These are phyloP conservation scores for Neoseiulus cucumeris DNA, from an alignment of 1,140 invertebrate species.

Conservation along the genomic window DNA sequence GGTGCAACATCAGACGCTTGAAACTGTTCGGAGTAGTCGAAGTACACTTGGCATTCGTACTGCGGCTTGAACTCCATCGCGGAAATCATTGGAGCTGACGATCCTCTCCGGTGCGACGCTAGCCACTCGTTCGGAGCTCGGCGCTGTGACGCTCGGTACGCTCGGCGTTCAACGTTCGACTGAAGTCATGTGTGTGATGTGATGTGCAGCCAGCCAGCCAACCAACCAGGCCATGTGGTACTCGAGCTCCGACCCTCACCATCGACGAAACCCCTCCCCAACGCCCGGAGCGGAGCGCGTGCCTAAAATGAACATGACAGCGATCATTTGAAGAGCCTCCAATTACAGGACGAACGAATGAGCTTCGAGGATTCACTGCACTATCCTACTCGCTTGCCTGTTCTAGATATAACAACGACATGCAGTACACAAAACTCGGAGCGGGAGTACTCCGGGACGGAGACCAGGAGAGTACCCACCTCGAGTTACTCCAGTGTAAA, in stretches of 20 bases:
- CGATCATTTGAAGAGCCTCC: no score
- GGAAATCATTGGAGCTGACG: background rate
- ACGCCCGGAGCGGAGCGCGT: no score
- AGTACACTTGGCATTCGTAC: background rate
- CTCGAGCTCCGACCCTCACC: background rate
- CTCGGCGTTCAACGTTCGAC: background rate
- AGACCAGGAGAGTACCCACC: no score
- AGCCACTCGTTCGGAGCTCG: background rate
- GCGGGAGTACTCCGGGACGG: no score
- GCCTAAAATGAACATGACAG: no score
- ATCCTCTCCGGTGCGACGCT: background rate
- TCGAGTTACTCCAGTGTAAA: no score
- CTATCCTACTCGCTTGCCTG: no score
- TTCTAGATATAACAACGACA: no score
- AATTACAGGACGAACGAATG: no score
- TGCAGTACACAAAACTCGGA: no score
- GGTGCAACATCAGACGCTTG: background rate
- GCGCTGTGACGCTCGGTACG: background rate
- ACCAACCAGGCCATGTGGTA: no score
- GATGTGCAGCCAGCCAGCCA: background rate
- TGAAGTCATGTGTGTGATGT: constrained; percentile 11
- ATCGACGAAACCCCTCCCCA: background rate
- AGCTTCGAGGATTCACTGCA: no score
- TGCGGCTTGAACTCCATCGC: background rate
- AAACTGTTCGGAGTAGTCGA: background rate